These are phyloP conservation scores for Pipistrellus kuhlii DNA, from an alignment of 2,797 vertebrate genomes.

Conservation along the genomic window DNA sequence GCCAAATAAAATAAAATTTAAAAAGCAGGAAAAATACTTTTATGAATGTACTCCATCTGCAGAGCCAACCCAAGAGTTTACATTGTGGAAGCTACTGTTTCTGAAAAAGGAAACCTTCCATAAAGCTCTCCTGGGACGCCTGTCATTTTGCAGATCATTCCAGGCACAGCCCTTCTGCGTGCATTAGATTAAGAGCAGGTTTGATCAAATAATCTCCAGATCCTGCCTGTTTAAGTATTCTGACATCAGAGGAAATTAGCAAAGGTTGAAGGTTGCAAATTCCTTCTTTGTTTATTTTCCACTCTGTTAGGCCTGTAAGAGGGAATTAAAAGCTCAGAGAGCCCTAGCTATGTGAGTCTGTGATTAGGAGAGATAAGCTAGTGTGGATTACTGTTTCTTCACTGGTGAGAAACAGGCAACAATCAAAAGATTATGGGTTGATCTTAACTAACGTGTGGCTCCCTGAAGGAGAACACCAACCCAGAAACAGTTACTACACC, in stretches of 20 bases:
- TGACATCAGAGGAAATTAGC: constrained; percentile 92
- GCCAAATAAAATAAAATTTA: constrained; percentile 67
- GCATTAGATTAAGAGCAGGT: constrained; percentile 88
- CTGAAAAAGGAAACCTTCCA: constrained; percentile 86
- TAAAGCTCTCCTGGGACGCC: constrained; percentile 86
- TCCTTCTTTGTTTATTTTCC: constrained; percentile 91
- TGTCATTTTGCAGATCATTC: constrained; percentile 86
- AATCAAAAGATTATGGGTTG: constrained; percentile 89
- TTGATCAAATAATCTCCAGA: constrained; percentile 89
- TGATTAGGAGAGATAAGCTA: constrained; percentile 91
- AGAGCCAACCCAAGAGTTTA: constrained; percentile 69
- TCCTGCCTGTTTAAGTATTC: constrained; percentile 90
- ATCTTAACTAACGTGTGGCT: constrained; percentile 84
- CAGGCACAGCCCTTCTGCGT: constrained; percentile 86
- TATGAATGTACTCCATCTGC: constrained; percentile 67
- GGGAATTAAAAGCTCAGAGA: constrained; percentile 91
- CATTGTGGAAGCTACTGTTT: constrained; percentile 85
- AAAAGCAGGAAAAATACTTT: constrained; percentile 78
- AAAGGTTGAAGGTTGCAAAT: constrained; percentile 89
- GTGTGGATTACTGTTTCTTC: constrained; percentile 90
- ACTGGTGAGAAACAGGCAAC: constrained; percentile 88
- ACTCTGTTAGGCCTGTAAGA: constrained; percentile 89
- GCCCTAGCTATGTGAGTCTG: constrained; percentile 86
- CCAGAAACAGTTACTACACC: background rate
- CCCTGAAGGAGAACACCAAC: constrained; percentile 64